Percentiles rank a stretch among this genome's conserved stretches.
phyloP scores from a whole-genome alignment of 2,113 vertebrate genomes.

The Brienomyrus longianalis region DNA sequence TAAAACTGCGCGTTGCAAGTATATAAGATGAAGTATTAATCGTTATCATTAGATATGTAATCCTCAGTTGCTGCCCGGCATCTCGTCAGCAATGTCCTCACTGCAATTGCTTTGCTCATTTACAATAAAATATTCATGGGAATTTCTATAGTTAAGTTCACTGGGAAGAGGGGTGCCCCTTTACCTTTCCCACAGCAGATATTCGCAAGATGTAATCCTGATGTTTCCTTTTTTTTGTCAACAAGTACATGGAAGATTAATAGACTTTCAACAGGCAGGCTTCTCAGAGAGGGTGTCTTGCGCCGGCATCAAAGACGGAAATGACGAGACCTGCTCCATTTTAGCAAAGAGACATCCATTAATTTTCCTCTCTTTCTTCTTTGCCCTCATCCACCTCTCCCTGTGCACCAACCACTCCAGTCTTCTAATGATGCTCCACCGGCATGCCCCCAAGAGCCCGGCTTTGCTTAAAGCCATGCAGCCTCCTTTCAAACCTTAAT shows the following conservation, averaged over 20 bases:
- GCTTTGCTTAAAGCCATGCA: not conserved
- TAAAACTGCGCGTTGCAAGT: not conserved
- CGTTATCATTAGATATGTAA: slow-evolving; percentile 77
- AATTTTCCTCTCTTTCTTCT: slow-evolving; percentile 32
- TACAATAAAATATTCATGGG: slow-evolving; percentile 91
- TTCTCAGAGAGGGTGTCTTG: slow-evolving; percentile 58
- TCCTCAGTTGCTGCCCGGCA: slow-evolving; percentile 58
- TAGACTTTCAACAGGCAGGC: slow-evolving; percentile 72
- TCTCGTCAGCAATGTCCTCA: slow-evolving; percentile 44
- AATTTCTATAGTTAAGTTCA: slow-evolving; percentile 83
- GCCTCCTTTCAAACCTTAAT: not conserved
- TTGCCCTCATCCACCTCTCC: not conserved
- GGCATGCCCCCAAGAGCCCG: not conserved
- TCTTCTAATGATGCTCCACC: slow-evolving; percentile 48
- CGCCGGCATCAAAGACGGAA: slow-evolving; percentile 57
- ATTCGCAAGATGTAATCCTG: slow-evolving; percentile 81
- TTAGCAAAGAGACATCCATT: slow-evolving; percentile 60
- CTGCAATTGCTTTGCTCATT: slow-evolving; percentile 77
- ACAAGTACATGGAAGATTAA: slow-evolving; percentile 84
- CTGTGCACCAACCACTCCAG: slow-evolving; percentile 38
- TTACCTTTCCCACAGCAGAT: slow-evolving; percentile 68
- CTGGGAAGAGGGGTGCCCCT: slow-evolving; percentile 83
- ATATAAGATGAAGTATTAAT: slow-evolving; percentile 61
- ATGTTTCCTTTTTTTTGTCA: slow-evolving; percentile 60
- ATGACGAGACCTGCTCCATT: slow-evolving; percentile 56